Percentiles rank a stretch among this genome's conserved stretches.
These are phyloP conservation scores for Drosophila mimica DNA, from an alignment of 2,888 invertebrate genomes.

Conservation along the genomic window DNA sequence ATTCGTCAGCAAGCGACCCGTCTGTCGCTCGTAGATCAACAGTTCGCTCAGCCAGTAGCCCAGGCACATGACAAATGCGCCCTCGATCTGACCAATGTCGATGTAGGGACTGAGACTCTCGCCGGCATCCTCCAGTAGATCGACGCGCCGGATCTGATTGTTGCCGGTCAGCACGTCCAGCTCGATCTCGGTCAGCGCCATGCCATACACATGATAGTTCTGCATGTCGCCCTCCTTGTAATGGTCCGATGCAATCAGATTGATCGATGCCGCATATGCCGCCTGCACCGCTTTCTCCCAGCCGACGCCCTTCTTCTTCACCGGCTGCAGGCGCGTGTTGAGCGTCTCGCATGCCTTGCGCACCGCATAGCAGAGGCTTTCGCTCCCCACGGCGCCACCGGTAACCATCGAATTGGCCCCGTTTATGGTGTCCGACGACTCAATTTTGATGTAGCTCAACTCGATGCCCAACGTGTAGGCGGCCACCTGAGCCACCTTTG, in stretches of 20 bases:
- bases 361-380: constrained; percentile 87
- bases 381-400: constrained; percentile 91
- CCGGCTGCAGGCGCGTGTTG: constrained; percentile 87
- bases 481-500: constrained; percentile 91
- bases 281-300: constrained; percentile 86
- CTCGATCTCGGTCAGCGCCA: constrained; percentile 89
- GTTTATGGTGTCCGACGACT: constrained; percentile 88
- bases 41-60: constrained; percentile 93
- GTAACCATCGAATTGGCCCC: constrained; percentile 89
- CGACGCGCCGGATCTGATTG: constrained; percentile 88
- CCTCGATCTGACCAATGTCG: constrained; percentile 92
- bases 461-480: constrained; percentile 90
- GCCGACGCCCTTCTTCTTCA: constrained; percentile 85
- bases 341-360: constrained; percentile 89
- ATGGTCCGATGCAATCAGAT: constrained; percentile 88
- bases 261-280: constrained; percentile 81
- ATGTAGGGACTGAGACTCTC: constrained; percentile 90
- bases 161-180: constrained; percentile 92
- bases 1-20: constrained; percentile 89
- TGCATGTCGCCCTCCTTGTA: constrained; percentile 86
- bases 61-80: constrained; percentile 91
- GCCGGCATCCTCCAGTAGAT: constrained; percentile 91
- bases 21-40: constrained; percentile 87
- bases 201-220: constrained; percentile 88
- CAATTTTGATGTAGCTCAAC: constrained; percentile 87